A percentile compares a stretch with the other conserved stretches of the same genome.
phyloP scores from a whole-genome alignment of 2,888 invertebrate genomes.

The Ennomos fuscantarius region DNA sequence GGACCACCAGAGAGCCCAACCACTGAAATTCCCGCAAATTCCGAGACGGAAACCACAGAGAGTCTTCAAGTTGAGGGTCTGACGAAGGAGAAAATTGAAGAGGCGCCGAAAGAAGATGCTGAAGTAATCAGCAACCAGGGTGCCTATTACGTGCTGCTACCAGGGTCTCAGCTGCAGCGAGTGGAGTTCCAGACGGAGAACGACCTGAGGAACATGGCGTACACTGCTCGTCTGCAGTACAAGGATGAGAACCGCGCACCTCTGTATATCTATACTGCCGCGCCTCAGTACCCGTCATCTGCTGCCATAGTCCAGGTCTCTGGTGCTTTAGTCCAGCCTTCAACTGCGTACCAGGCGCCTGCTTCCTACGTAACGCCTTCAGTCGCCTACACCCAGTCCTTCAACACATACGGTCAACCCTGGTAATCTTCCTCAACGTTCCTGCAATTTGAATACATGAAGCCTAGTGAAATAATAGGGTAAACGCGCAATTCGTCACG shows the following conservation, averaged over 20 bases:
- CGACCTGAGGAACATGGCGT: slow-evolving; percentile 85
- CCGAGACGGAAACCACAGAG: slow-evolving; percentile 36
- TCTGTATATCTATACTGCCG: slow-evolving; percentile 85
- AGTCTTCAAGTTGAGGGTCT: slow-evolving; percentile 43
- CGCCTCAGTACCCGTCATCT: slow-evolving; percentile 62
- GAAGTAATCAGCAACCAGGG: slow-evolving; percentile 77
- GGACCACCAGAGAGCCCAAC: slow-evolving; percentile 44
- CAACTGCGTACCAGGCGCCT: slow-evolving; percentile 30
- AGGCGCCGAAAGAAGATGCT: slow-evolving; percentile 58
- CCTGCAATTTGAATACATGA: slow-evolving; percentile 10
- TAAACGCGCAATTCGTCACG: too few relatives aligned
- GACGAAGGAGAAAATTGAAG: slow-evolving; percentile 58
- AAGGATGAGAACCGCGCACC: slow-evolving; percentile 87
- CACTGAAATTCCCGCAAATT: slow-evolving; percentile 42
- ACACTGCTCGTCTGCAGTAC: slow-evolving; percentile 87
- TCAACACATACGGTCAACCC: slow-evolving; percentile 50
- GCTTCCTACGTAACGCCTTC: slow-evolving; percentile 18
- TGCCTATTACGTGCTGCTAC: slow-evolving; percentile 87
- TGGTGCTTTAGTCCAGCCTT: slow-evolving; percentile 62
- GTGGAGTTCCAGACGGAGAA: slow-evolving; percentile 85
- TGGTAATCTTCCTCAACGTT: slow-evolving; percentile 36
- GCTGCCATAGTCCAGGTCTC: slow-evolving; percentile 39
- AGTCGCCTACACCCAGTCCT: slow-evolving; percentile 5
- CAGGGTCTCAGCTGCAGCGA: slow-evolving; percentile 86
- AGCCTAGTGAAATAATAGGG: too few relatives aligned